Conservation (phyloP, 1,140 invertebrate genomes). For the Gonatopus flavifemur region DNA sequence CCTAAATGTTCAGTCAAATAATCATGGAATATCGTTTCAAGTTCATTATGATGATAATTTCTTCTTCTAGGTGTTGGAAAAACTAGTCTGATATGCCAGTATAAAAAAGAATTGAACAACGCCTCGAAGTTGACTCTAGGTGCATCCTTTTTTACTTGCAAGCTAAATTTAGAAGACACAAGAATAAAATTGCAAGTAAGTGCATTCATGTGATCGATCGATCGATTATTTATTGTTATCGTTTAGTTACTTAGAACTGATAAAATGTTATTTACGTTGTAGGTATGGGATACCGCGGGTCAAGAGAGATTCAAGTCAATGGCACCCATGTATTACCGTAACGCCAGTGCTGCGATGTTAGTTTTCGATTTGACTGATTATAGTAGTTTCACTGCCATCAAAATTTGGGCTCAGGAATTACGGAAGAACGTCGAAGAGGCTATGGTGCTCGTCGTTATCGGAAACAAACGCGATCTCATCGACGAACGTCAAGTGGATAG, state of each 20-base stretch:
- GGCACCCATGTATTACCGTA: conserved; percentile 91
- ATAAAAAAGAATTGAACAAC: conserved; percentile 75
- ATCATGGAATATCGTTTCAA: no score
- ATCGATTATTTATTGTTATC: no score
- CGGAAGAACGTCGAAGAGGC: conserved; percentile 73
- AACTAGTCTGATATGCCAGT: conserved; percentile 79
- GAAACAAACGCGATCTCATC: conserved; percentile 80
- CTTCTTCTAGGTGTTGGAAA: conserved; percentile 86
- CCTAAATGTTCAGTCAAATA: no score
- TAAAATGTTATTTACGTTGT: neutral
- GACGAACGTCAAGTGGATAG: conserved; percentile 65
- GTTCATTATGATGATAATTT: no score
- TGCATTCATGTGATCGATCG: no score
- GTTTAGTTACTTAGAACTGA: neutral
- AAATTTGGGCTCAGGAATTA: conserved; percentile 80
- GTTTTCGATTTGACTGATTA: conserved; percentile 84
- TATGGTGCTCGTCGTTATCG: conserved; percentile 78
- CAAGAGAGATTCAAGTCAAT: conserved; percentile 77
- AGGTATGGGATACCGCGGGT: conserved; percentile 91
- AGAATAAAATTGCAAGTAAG: conserved; percentile 74
- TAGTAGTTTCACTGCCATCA: conserved; percentile 71
- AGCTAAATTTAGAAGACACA: conserved; percentile 69
- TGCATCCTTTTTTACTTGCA: conserved; percentile 85
- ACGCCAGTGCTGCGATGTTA: conserved; percentile 83
- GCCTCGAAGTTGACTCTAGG: conserved; percentile 81